Conservation (phyloP, 2,797 vertebrate genomes). For the Sebastes itinus region DNA sequence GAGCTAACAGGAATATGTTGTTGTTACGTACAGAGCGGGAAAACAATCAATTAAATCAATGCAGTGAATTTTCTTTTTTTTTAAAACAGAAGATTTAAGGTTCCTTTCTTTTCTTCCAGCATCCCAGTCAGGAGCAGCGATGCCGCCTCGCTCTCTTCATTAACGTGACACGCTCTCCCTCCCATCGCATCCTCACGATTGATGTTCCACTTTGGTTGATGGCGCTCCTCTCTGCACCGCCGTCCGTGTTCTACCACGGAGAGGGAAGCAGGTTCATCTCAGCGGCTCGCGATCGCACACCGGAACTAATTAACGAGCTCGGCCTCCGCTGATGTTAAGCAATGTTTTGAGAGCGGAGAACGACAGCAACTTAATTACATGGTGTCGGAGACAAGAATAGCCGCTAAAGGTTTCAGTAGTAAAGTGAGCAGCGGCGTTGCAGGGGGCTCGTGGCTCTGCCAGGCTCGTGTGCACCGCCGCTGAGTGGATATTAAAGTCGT, state of each 20-base stretch:
- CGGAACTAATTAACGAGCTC: slow-evolving; percentile 79
- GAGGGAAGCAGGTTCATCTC: slow-evolving; percentile 39
- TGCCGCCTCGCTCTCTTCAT: slow-evolving; percentile 46
- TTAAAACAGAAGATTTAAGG: neutral
- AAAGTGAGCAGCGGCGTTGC: slow-evolving; percentile 23
- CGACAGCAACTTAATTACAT: slow-evolving; percentile 77
- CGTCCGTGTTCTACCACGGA: slow-evolving; percentile 5
- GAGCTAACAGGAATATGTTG: neutral
- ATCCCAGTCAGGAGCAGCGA: neutral
- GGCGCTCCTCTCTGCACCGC: slow-evolving; percentile 20
- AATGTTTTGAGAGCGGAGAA: slow-evolving; percentile 61
- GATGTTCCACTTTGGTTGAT: slow-evolving; percentile 73
- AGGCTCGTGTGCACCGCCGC: slow-evolving; percentile 15
- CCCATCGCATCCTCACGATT: slow-evolving; percentile 60
- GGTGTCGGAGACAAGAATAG: slow-evolving; percentile 60
- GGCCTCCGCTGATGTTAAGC: slow-evolving; percentile 73
- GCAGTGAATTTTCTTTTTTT: neutral
- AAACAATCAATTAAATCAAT: neutral
- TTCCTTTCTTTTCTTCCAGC: neutral
- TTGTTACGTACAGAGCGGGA: neutral
- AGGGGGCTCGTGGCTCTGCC: slow-evolving; percentile 12
- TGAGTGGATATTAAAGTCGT: slow-evolving; percentile 52
- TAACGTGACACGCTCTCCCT: slow-evolving; percentile 64
- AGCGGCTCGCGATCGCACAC: slow-evolving; percentile 59
- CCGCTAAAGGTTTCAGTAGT: slow-evolving; percentile 44